A percentile compares a stretch with the other conserved stretches of the same genome.
These are phyloP conservation scores for Phalacrocorax brasilianus DNA, from an alignment of 2,113 vertebrate species.

Conservation along the genomic window DNA sequence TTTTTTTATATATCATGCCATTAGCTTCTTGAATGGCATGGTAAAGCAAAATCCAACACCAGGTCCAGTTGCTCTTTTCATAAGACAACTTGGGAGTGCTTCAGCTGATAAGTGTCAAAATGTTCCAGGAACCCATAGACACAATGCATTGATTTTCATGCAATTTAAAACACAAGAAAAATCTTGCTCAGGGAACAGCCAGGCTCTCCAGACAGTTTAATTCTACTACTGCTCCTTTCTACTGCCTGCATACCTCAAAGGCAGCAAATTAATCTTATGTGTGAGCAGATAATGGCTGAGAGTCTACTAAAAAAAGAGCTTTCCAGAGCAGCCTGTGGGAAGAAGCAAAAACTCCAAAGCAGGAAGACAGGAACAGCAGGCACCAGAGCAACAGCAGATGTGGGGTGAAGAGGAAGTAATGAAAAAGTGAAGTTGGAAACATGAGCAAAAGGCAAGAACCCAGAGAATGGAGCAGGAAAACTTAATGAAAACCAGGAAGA, in stretches of 20 bases:
- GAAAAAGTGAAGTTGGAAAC: not conserved
- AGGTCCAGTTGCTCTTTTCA: not conserved
- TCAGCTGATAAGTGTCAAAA: not conserved
- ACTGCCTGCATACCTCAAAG: not conserved
- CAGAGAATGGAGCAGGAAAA: not conserved
- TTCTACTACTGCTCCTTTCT: not conserved
- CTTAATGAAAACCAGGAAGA: not conserved
- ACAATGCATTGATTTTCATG: not conserved
- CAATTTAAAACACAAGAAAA: not conserved
- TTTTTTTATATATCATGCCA: not conserved
- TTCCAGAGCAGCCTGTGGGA: constrained; percentile 1
- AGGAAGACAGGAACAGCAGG: not conserved
- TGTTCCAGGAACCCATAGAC: not conserved
- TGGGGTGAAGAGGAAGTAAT: not conserved
- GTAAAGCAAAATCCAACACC: not conserved
- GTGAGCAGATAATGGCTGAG: constrained; percentile 5
- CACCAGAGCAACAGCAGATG: not conserved
- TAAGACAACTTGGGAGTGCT: not conserved
- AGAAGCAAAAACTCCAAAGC: not conserved
- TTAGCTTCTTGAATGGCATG: not conserved
- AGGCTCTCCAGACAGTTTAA: not conserved
- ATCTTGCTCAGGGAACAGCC: not conserved
- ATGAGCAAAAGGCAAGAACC: not conserved
- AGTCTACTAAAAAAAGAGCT: not conserved
- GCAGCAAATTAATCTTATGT: constrained; percentile 18